These are phyloP conservation scores for Stegodyphus dumicola DNA, from an alignment of 1,140 invertebrate genomes.

Conservation along the genomic window DNA sequence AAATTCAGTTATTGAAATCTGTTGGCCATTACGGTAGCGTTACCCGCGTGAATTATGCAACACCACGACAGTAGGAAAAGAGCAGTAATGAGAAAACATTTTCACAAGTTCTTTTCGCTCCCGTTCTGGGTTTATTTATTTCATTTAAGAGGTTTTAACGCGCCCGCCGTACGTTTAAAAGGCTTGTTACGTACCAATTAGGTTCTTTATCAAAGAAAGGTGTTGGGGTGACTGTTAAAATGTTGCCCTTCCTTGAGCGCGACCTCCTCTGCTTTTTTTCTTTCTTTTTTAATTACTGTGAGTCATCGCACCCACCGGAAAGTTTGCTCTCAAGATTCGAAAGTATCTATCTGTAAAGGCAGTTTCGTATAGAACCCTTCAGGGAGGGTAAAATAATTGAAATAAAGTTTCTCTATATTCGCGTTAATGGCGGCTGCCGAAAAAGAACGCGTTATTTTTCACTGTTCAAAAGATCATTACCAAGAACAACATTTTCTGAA, in stretches of 20 bases:
- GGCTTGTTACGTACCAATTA: constrained; percentile 42
- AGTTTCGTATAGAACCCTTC: no score
- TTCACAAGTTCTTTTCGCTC: constrained; percentile 43
- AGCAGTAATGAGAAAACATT: constrained; percentile 50
- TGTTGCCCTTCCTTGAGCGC: not conserved
- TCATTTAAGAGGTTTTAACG: constrained; percentile 48
- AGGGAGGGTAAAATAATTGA: no score
- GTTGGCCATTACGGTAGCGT: constrained; percentile 50
- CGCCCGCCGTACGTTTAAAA: constrained; percentile 29
- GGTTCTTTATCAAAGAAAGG: constrained; percentile 42
- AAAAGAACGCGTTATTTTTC: no score
- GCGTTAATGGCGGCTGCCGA: no score
- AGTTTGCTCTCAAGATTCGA: no score
- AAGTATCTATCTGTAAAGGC: no score
- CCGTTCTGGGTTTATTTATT: constrained; percentile 30
- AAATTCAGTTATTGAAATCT: constrained; percentile 61
- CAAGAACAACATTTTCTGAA: no score
- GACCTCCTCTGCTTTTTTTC: not conserved
- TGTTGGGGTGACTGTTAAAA: constrained; percentile 28
- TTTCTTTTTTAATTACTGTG: not conserved
- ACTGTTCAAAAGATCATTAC: no score
- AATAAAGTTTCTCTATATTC: no score
- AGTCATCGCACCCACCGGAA: no score
- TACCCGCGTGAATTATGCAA: constrained; percentile 55
- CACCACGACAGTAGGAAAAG: constrained; percentile 2